Conservation (phyloP, 2,113 vertebrate genomes). For the Ailuropoda melanoleuca region DNA sequence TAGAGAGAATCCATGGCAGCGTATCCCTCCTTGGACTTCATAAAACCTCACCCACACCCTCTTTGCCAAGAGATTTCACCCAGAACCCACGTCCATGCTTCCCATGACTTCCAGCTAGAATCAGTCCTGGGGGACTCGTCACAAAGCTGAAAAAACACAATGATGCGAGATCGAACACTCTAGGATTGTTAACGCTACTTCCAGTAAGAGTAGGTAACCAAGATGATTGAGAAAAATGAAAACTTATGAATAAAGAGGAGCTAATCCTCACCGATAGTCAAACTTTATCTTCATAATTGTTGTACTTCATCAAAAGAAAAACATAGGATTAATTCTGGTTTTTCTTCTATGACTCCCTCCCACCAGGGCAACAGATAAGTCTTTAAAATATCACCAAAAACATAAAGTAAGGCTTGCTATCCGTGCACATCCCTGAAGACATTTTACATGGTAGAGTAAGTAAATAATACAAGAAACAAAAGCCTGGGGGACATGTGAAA, state of each 20-base stretch:
- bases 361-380: constrained; percentile 15
- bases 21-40: not conserved
- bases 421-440: not conserved
- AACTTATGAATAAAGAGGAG: not conserved
- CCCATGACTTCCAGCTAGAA: not conserved
- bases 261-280: not conserved
- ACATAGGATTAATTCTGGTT: not conserved
- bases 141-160: not conserved
- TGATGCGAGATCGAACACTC: not conserved
- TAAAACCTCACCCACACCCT: not conserved
- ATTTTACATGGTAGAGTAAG: not conserved
- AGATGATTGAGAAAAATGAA: not conserved
- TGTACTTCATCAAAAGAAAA: not conserved
- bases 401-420: not conserved
- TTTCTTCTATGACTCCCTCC: not conserved
- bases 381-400: constrained; percentile 35
- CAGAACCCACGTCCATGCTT: accelerated
- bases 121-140: not conserved
- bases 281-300: not conserved
- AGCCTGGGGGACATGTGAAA: not conserved
- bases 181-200: not conserved
- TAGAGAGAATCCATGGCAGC: not conserved
- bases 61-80: not conserved
- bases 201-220: not conserved
- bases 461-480: constrained; percentile 40